These are phyloP conservation scores for Ectropis crepuscularia DNA, from an alignment of 2,888 invertebrate genomes.

Conservation along the genomic window DNA sequence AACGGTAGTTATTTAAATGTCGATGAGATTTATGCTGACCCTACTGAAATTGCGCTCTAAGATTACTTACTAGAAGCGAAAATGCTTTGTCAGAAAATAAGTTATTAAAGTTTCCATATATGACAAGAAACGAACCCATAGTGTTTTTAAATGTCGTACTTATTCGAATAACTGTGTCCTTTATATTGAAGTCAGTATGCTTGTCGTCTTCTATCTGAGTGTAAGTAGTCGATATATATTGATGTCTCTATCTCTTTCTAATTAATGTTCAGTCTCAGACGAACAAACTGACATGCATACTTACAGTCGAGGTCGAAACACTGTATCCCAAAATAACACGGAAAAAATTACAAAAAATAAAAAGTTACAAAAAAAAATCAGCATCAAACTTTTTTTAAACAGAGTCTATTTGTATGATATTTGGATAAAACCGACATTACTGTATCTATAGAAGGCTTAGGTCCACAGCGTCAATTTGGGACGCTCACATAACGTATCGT, in stretches of 20 bases:
- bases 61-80: no score
- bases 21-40: no score
- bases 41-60: no score
- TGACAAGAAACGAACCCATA: slow-evolving; percentile 17
- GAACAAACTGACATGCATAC: slow-evolving; percentile 60
- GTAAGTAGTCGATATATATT: slow-evolving; percentile 43
- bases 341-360: not conserved
- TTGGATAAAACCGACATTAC: no score
- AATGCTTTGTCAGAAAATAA: no score
- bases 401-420: no score
- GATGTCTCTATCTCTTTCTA: slow-evolving; percentile 52
- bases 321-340: slow-evolving; percentile 1
- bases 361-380: no score
- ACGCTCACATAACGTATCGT: no score
- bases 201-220: slow-evolving; percentile 45
- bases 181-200: slow-evolving; percentile 29
- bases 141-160: slow-evolving; percentile 19
- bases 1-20: no score
- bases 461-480: no score
- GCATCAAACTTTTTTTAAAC: no score
- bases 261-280: slow-evolving; percentile 55
- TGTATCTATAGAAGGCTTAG: no score
- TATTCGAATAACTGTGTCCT: slow-evolving; percentile 16
- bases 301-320: slow-evolving; percentile 18
- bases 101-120: not conserved